phyloP scores from a whole-genome alignment of 64 coral and sea anemone genomes.

The Montipora cactus region DNA sequence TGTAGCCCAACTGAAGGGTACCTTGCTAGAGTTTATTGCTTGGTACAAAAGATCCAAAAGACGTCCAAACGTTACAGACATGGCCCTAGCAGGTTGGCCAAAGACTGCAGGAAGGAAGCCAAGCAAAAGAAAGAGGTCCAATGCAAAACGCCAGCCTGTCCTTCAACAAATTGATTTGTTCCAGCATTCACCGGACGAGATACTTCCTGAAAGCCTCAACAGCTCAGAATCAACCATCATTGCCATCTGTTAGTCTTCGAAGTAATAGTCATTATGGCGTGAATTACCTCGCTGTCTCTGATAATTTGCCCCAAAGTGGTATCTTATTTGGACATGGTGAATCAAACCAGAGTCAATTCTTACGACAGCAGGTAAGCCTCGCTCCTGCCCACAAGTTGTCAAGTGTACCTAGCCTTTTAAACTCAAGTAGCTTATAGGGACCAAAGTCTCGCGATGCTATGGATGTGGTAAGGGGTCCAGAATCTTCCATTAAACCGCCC shows the following conservation, averaged over 20 bases:
- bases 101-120: slow-evolving; percentile 4
- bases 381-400: not conserved
- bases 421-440: too few relatives aligned
- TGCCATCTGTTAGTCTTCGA: too few relatives aligned
- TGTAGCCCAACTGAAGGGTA: slow-evolving; percentile 10
- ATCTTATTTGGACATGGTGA: too few relatives aligned
- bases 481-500: too few relatives aligned
- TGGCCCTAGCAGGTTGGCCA: slow-evolving; percentile 24
- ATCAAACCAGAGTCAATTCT: too few relatives aligned
- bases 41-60: slow-evolving; percentile 3
- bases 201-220: not conserved
- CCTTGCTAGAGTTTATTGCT: too few relatives aligned
- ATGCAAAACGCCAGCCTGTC: slow-evolving; percentile 21
- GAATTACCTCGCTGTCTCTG: too few relatives aligned
- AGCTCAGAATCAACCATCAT: not conserved
- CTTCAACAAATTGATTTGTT: slow-evolving; percentile 31
- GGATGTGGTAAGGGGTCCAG: too few relatives aligned
- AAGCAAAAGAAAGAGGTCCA: slow-evolving; percentile 42
- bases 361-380: too few relatives aligned
- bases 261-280: too few relatives aligned
- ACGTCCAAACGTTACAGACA: slow-evolving; percentile 31
- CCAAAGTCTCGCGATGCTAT: too few relatives aligned
- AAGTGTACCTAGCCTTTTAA: not conserved
- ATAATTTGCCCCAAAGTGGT: too few relatives aligned
- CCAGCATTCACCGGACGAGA: not conserved